A percentile compares a stretch with the other conserved stretches of the same genome.
These are phyloP conservation scores for Bombus balteatus DNA, from an alignment of 1,140 invertebrate species.

Conservation along the genomic window DNA sequence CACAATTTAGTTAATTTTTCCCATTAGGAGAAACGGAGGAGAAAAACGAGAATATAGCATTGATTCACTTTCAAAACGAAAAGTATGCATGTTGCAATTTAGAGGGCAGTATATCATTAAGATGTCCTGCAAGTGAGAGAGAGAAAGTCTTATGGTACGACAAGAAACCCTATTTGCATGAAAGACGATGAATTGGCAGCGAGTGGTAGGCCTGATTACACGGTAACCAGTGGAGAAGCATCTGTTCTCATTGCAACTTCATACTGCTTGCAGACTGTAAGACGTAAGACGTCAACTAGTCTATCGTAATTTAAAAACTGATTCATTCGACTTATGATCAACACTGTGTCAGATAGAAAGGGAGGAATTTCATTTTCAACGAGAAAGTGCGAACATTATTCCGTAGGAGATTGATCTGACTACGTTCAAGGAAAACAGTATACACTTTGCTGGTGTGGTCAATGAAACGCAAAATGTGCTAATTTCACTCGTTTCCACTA, in stretches of 20 bases:
- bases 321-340: not conserved
- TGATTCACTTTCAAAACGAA: not conserved
- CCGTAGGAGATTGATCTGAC: not conserved
- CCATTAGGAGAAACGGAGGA: not conserved
- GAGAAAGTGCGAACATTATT: not conserved
- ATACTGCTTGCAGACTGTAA: not conserved
- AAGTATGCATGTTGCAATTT: not conserved
- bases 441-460: not conserved
- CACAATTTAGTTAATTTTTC: not conserved
- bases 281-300: not conserved
- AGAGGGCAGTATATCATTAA: conserved; percentile 1
- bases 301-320: conserved; percentile 2
- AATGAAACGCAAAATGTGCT: not conserved
- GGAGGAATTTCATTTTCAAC: not conserved
- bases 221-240: not conserved
- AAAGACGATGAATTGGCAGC: conserved; percentile 1
- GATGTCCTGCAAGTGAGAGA: not conserved
- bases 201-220: conserved; percentile 36
- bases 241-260: not conserved
- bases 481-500: not conserved
- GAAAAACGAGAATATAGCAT: not conserved
- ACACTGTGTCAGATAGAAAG: too few species aligned
- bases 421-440: not conserved
- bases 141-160: not conserved
- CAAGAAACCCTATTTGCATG: conserved; percentile 28